Evolutionary conservation across 2,113 vertebrate genomes (phyloP), one percentile per base, ranked within the genome.

Genomic region (Fregetta grallaria): DNA sequence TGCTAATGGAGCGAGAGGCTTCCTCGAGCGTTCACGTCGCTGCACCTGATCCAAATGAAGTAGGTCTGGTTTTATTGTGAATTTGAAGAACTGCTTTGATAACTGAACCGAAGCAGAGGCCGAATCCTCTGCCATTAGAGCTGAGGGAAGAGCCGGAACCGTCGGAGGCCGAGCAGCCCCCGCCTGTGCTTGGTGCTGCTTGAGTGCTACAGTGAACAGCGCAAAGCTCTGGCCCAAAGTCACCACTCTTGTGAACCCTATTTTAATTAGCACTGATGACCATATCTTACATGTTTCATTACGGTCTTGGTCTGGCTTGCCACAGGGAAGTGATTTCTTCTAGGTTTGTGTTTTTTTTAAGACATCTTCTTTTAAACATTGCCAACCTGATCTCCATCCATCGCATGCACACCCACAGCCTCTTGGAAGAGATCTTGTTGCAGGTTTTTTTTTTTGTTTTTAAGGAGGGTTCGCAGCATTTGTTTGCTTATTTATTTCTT

Each of bases 41-140:
- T 82, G 79, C 44, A 32, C 29, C 71, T n/a, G 4, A 11, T 45
- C 67, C 45, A 29, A 0, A 7, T 27, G 68, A 44, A n/a, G n/a
- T 6, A 6, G 4, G 0, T 19, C 15, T 52, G 84, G 0, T 17
- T 72, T 83, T 25, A 12, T 4, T 66, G 17, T 59, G 73, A 12
- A 30, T 85, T n/a, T 62, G 13, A 71, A 45, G 84, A 36, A 2
- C 6, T 65, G 11, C 13, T 89, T 40, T 44, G 67, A 44, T 44
- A 53, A 13, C 22, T 49, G 77, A 62, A 22, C 40, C 18, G 49
- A 40, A 63, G 67, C 84, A 61, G 70, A 45, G n/a, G 9, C 13
- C 0, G 0, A 50, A n/a, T 36, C 26, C 52, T 78, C 13, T 44
- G 30, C 63, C 0, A 0, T 9, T 12, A 4, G 30, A 61, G 34